Base-by-base conservation (phyloP, 2,888 invertebrate species). In the Latrodectus elegans region DNA sequence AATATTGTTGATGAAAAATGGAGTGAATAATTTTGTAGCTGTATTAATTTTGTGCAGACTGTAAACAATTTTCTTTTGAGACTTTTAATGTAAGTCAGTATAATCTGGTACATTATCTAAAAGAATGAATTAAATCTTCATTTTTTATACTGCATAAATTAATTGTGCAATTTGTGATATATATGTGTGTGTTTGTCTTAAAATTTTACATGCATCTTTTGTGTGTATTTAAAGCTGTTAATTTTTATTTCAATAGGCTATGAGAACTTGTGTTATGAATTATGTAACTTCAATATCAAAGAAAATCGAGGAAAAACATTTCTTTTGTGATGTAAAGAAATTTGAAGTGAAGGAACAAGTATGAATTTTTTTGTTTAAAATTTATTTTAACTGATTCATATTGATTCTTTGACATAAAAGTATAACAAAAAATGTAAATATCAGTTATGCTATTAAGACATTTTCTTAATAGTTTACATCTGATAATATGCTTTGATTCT, bases 311-410 rank as follows among this genome's bases (percentile, higher is more conserved):
- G 12, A 52, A n/a, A 68, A 76, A 67, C 68, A 85, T 17, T 75
- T 71, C 26, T 80, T 74, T 64, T 74, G 64, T 64, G 64, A 68
- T 10, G 52, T 38, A 26, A 14, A 9, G 12, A 38, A 77, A 38
- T 80, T 80, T 70, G 53, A 67, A n/a, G 60, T 80, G 6, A 70
- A 68, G 70, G 17, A 80, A 38, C 80, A 85, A 79, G 85, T 85
- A 65, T 52, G 53, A 11, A 8, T 4, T 67, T 15, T 26, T 64
- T 26, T 26, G 22, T 14, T 26, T 15, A 22, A 10, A 26, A 60
- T 60, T 15, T 6, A 10, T 60, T 60, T 60, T 60, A 60, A 38
- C 38, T 38, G 38, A 38, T 38, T 1, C 4, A 38, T 38, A 38
- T 6, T 38, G 6, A 0, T 38, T 38, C 38, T 6, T 38, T 38